Percentiles rank a stretch among this genome's conserved stretches.
Evolutionary conservation across 2,888 invertebrate species (phyloP).

Genomic region (Nysson spinosus): DNA sequence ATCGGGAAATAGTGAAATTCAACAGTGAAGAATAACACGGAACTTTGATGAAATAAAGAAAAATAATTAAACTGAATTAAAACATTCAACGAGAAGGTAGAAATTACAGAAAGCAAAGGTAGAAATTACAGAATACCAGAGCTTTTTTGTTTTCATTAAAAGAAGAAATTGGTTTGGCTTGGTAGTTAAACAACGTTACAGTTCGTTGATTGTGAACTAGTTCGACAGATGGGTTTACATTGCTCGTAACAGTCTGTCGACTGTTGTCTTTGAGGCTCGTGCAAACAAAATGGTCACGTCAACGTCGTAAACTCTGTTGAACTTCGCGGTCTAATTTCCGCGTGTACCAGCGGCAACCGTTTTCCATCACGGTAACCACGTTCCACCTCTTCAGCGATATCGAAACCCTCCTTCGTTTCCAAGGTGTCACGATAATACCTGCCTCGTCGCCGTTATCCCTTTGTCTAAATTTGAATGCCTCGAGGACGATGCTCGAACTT

Average conservation of each 20-base stretch:
- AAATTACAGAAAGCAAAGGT: no score
- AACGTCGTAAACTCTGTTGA: slow-evolving; percentile 64
- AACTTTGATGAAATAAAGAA: no score
- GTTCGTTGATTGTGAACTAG: slow-evolving; percentile 20
- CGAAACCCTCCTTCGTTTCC: slow-evolving; percentile 6
- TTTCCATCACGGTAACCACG: slow-evolving; percentile 21
- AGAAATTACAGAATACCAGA: no score
- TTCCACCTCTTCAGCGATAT: slow-evolving; percentile 5
- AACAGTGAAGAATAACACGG: no score
- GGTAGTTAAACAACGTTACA: slow-evolving; percentile 5
- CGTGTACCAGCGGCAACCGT: slow-evolving; percentile 33
- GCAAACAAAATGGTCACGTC: slow-evolving; percentile 67
- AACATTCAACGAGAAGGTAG: no score
- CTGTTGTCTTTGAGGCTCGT: slow-evolving; percentile 29
- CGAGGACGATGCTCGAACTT: slow-evolving; percentile 4
- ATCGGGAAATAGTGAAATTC: no score
- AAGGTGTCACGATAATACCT: slow-evolving; percentile 26
- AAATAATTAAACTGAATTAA: no score
- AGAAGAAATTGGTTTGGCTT: slow-evolving; percentile 17
- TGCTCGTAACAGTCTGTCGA: slow-evolving; percentile 12
- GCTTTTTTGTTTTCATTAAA: slow-evolving; percentile 38
- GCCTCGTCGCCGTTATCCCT: slow-evolving; percentile 37
- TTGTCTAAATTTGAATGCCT: slow-evolving; percentile 35
- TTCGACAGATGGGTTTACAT: slow-evolving; percentile 9
- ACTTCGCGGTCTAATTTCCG: slow-evolving; percentile 69